A percentile compares a stretch with the other conserved stretches of the same genome.
Evolutionary conservation across 2,797 vertebrate species (phyloP).

Genomic region (Darevskia nairensis): DNA sequence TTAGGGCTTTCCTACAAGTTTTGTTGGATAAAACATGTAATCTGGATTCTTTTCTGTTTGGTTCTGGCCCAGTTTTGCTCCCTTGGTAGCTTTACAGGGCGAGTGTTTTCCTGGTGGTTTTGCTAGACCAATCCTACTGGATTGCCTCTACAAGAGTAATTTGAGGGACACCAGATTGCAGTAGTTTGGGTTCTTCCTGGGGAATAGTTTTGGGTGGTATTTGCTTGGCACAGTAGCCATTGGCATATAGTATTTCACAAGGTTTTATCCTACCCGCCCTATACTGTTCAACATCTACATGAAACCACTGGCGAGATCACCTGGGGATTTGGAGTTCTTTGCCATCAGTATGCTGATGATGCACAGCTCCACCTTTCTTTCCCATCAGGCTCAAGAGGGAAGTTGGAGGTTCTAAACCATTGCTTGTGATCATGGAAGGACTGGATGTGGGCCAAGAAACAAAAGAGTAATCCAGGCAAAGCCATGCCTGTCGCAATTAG

Average conservation of each 20-base stretch:
- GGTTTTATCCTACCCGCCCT: background rate
- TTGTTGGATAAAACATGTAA: background rate
- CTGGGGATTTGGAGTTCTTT: background rate
- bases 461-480: background rate
- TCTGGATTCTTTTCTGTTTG: background rate
- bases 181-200: background rate
- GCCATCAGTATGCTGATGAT: background rate
- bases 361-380: slow-evolving; percentile 2
- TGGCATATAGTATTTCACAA: background rate
- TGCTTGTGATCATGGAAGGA: background rate
- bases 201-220: background rate
- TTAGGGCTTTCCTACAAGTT: background rate
- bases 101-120: background rate
- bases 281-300: background rate
- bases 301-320: background rate
- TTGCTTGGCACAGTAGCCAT: background rate
- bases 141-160: background rate
- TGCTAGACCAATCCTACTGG: background rate
- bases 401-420: background rate
- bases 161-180: background rate
- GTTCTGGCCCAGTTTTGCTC: background rate
- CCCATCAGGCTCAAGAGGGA: background rate
- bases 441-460: background rate
- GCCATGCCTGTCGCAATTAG: no score
- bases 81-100: background rate